A percentile compares a stretch with the other conserved stretches of the same genome.
Evolutionary conservation across 2,888 invertebrate genomes (phyloP).

Genomic region (Hecatera dysodea): DNA sequence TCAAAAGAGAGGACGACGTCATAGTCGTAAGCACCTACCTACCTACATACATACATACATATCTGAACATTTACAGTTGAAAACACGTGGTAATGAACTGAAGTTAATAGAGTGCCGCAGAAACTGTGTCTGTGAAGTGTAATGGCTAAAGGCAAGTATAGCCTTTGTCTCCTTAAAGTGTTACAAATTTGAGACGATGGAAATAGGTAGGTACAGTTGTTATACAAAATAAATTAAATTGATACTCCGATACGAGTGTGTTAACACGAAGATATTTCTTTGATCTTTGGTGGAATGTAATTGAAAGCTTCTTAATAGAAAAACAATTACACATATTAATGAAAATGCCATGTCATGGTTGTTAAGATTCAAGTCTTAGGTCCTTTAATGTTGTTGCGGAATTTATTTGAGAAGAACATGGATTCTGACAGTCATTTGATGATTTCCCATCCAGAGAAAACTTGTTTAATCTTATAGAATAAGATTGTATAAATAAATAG

Average conservation of each 20-base stretch:
- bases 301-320: constrained; percentile 31
- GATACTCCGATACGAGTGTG: constrained; percentile 14
- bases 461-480: too few species aligned
- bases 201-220: constrained; percentile 11
- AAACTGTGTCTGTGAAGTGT: constrained; percentile 24
- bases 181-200: constrained; percentile 29
- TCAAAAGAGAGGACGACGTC: constrained; percentile 20
- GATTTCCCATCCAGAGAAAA: too few species aligned
- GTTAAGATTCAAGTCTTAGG: not conserved
- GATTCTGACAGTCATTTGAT: too few species aligned
- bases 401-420: not conserved
- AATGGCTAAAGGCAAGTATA: constrained; percentile 36
- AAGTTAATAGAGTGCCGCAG: constrained; percentile 34
- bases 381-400: not conserved
- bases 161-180: constrained; percentile 36
- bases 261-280: constrained; percentile 30
- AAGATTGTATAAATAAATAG: too few species aligned
- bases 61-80: constrained; percentile 32
- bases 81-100: constrained; percentile 40
- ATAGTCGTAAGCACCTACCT: constrained; percentile 7
- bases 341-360: constrained; percentile 5
- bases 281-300: constrained; percentile 34
- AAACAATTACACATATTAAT: not conserved
- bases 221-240: constrained; percentile 51
- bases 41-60: not conserved